These are phyloP conservation scores for Caenorhabditis inopinata DNA, from an alignment of 1,140 invertebrate genomes.

Conservation along the genomic window DNA sequence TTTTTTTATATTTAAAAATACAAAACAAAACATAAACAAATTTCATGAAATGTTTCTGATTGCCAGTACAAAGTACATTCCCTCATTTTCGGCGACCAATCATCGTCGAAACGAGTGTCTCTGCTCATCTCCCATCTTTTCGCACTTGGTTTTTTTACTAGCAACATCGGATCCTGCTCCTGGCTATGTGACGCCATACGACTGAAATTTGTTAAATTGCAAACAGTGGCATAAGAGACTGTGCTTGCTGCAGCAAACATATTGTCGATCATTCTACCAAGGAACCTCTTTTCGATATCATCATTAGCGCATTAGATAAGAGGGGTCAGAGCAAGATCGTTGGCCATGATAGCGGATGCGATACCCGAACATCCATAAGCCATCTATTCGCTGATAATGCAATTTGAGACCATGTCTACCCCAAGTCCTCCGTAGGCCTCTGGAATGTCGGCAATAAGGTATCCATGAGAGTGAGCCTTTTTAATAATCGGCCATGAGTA, in stretches of 20 bases:
- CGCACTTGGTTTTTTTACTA: slow-evolving; percentile 83
- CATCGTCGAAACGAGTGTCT: slow-evolving; percentile 94
- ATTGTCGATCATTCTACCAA: slow-evolving; percentile 80
- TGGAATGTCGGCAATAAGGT: slow-evolving; percentile 84
- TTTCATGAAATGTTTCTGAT: too few species aligned
- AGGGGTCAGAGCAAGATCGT: slow-evolving; percentile 84
- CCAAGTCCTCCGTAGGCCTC: slow-evolving; percentile 68
- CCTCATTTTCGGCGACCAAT: too few species aligned
- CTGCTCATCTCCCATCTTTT: slow-evolving; percentile 78
- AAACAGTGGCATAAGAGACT: not conserved
- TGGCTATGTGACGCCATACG: slow-evolving; percentile 88
- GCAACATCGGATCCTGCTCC: slow-evolving; percentile 74
- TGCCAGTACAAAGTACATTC: too few species aligned
- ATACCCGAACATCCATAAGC: slow-evolving; percentile 75
- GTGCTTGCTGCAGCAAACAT: slow-evolving; percentile 78
- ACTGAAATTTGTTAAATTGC: slow-evolving; percentile 68
- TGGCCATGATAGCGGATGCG: slow-evolving; percentile 83
- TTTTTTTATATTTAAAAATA: too few species aligned
- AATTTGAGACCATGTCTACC: slow-evolving; percentile 75
- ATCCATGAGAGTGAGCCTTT: slow-evolving; percentile 83
- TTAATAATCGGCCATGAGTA: slow-evolving; percentile 91
- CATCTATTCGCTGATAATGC: slow-evolving; percentile 76
- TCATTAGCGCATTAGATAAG: slow-evolving; percentile 80
- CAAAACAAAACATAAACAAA: too few species aligned
- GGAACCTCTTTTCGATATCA: slow-evolving; percentile 86